A percentile compares a stretch with the other conserved stretches of the same genome.
Conservation (phyloP, 2,888 invertebrate species). For the Bombyx huttoni region DNA sequence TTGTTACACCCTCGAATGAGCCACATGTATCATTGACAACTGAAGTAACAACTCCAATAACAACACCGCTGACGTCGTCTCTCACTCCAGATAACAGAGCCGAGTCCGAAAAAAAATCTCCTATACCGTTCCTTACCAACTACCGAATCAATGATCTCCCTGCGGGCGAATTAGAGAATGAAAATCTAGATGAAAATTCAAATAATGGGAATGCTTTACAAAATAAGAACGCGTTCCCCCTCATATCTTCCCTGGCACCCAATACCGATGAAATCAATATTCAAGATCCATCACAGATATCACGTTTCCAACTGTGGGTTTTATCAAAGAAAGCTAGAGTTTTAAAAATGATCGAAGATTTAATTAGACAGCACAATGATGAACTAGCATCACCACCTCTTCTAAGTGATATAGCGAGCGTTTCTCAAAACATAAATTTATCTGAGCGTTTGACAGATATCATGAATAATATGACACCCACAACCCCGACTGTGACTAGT, state of each 20-base stretch:
- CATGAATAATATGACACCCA: slow-evolving; percentile 44
- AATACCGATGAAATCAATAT: slow-evolving; percentile 23
- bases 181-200: slow-evolving; percentile 11
- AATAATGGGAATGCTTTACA: slow-evolving; percentile 12
- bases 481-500: slow-evolving; percentile 24
- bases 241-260: slow-evolving; percentile 14
- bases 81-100: slow-evolving; percentile 18
- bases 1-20: slow-evolving; percentile 7
- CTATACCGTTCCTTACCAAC: slow-evolving; percentile 47
- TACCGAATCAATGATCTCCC: slow-evolving; percentile 35
- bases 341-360: slow-evolving; percentile 63
- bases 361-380: slow-evolving; percentile 55
- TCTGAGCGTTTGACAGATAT: slow-evolving; percentile 51
- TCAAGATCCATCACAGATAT: slow-evolving; percentile 38
- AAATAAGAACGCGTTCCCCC: slow-evolving; percentile 14
- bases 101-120: slow-evolving; percentile 29
- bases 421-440: slow-evolving; percentile 33
- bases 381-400: slow-evolving; percentile 48
- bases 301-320: slow-evolving; percentile 53
- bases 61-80: slow-evolving; percentile 23
- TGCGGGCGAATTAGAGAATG: slow-evolving; percentile 4
- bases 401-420: slow-evolving; percentile 34
- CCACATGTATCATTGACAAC: slow-evolving; percentile 9
- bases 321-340: slow-evolving; percentile 63
- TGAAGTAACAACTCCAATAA: slow-evolving; percentile 6